Evolutionary conservation across 2,797 vertebrate genomes (phyloP), one percentile per base, ranked within the genome.

Genomic region (Fistularia tabacaria): DNA sequence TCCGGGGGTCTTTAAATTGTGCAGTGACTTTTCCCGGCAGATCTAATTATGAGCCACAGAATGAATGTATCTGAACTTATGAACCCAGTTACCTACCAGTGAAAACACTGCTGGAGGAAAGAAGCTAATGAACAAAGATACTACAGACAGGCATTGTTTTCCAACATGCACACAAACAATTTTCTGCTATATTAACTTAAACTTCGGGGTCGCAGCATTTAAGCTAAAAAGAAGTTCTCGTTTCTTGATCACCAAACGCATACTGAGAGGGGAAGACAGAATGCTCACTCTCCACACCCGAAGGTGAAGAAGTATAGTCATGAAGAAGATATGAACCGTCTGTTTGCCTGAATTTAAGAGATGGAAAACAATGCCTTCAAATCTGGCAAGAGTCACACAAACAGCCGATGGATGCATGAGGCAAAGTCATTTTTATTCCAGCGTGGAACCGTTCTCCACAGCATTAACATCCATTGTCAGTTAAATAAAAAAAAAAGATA

Each of bases 401-500:
- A 49, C 37, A 52, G 61, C n/a, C 44, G 9, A 45, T 50, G 39
- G 39, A 49, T 52, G 62, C 64, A 68, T 76, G 69, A 70, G 56
- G 59, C 51, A 80, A 71, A 66, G 11, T 63, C 14, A n/a, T 59
- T 25, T 77, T 84, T 86, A 85, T 83, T 87, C 69, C 74, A 76
- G 64, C 71, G 50, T 78, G 62, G 74, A 80, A 78, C 76, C 68
- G 59, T 79, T 80, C 62, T 73, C 75, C 67, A 84, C 77, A 74
- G 73, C 49, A 74, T 76, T 57, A 62, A 83, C 66, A 86, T 61
- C 68, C 63, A 73, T 48, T 71, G 64, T 76, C 64, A 67, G 69
- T 79, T 81, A 79, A 86, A 88, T 87, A 74, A 84, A 85, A 85
- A 85, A 85, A 74, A 70, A 56, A 38, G 65, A 74, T 85, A 44